Base-by-base conservation (phyloP, 2,888 invertebrate genomes). In the Diplazon laetatorius region DNA sequence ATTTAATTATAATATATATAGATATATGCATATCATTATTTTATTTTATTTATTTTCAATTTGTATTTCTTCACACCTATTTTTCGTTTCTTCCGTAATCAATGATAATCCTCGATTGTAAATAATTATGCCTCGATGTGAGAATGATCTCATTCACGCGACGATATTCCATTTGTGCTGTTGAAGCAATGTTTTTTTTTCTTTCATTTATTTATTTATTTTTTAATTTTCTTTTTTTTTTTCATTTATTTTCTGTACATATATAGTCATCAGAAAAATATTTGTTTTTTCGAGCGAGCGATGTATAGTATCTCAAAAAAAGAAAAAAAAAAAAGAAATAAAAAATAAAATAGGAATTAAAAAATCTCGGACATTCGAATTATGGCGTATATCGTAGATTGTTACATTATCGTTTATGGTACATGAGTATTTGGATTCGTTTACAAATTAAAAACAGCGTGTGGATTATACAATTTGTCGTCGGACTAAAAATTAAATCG, bases 341-440 rank as follows among this genome's bases (percentile, higher is more conserved):
- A n/a, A n/a, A n/a, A n/a, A n/a, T n/a, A n/a, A n/a, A n/a, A n/a
- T n/a, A n/a, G n/a, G n/a, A n/a, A n/a, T n/a, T n/a, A n/a, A n/a
- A n/a, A n/a, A n/a, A n/a, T 12, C 55, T 68, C 35, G 66, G 20
- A 37, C 44, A 30, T 52, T 42, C 25, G 14, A 60, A 46, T 30
- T 68, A 72, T 59, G 63, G 18, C 46, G 68, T 68, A n/a, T n/a
- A 50, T 50, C 42, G 18, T 59, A 59, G 42, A 52, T 66, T 52
- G 22, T n/a, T n/a, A n/a, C n/a, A 48, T 18, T 59, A 63, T 69
- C 35, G 44, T 69, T 22, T 73, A 25, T 52, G 65, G 62, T 65
- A 74, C 42, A 77, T 79, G 82, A 82, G 82, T 82, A 82, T 82
- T 82, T 57, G n/a, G 57, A 71, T 77, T 78, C 70, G 55, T 73